Conservation (phyloP, 2,888 invertebrate genomes). For the Tetragonisca angustula region DNA sequence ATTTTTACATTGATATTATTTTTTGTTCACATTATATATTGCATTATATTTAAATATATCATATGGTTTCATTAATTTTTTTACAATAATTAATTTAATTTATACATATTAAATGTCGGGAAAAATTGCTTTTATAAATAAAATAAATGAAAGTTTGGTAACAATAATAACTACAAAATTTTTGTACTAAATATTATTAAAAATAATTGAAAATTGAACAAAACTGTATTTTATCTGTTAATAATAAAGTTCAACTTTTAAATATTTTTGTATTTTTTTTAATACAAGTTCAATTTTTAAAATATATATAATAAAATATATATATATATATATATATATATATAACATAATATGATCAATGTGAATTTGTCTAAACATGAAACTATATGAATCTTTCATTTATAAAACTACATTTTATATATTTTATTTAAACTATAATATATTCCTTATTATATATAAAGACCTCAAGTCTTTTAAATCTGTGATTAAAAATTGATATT, state of each 20-base stretch:
- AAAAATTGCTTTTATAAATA: slow-evolving; percentile 4
- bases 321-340: background rate
- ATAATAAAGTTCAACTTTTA: background rate
- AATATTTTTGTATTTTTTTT: background rate
- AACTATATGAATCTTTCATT: background rate
- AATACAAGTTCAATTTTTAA: background rate
- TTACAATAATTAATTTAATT: background rate
- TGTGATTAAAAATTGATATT: slow-evolving; percentile 2
- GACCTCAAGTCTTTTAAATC: background rate
- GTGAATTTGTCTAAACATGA: slow-evolving; percentile 14
- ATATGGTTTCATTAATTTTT: background rate
- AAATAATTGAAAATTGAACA: background rate
- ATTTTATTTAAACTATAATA: slow-evolving; percentile 21
- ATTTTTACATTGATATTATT: slow-evolving; percentile 31
- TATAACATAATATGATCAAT: background rate
- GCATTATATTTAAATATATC: background rate
- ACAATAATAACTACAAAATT: background rate
- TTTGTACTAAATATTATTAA: background rate
- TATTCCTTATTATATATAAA: slow-evolving; percentile 8
- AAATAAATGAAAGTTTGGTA: background rate
- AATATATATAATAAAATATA: background rate
- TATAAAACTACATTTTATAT: slow-evolving; percentile 10
- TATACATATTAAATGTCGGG: background rate
- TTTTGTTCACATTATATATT: background rate
- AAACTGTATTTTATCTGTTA: background rate